Percentiles rank a stretch among this genome's conserved stretches.
Evolutionary conservation across 53 echinoderm and acorn worm species (phyloP).

Genomic region (Patiria pectinifera): DNA sequence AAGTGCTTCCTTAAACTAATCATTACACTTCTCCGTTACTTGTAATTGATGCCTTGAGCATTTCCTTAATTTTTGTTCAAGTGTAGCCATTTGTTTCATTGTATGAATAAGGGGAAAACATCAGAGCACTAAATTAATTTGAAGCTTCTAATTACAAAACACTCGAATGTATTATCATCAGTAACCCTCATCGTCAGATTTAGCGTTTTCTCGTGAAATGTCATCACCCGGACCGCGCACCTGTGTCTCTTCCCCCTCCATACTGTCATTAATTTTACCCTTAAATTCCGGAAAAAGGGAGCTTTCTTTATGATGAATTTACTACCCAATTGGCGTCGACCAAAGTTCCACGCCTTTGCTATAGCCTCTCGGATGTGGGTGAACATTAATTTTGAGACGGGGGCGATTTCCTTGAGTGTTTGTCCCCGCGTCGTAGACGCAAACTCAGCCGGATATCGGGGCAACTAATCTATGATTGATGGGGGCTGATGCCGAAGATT

Average conservation of each 20-base stretch:
- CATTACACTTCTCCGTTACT: not conserved
- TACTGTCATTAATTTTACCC: not conserved
- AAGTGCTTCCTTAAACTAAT: no score
- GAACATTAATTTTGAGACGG: constrained; percentile 5
- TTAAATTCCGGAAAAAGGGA: not conserved
- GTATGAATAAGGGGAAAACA: not conserved
- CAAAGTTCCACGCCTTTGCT: constrained; percentile 6
- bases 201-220: not conserved
- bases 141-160: not conserved
- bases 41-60: not conserved
- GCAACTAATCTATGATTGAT: constrained; percentile 6
- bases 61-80: not conserved
- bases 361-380: not conserved
- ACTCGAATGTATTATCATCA: not conserved
- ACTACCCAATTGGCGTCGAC: constrained; percentile 24
- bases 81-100: not conserved
- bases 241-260: not conserved
- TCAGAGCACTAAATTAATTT: not conserved
- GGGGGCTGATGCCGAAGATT: not conserved
- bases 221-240: not conserved
- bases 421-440: not conserved
- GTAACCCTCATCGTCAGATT: not conserved
- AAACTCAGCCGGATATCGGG: constrained; percentile 14
- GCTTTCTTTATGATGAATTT: constrained; percentile 9
- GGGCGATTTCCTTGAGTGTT: constrained; percentile 9